Percentiles rank a stretch among this genome's conserved stretches.
These are phyloP conservation scores for Odontomyia ornata DNA, from an alignment of 2,888 invertebrate species.

Conservation along the genomic window DNA sequence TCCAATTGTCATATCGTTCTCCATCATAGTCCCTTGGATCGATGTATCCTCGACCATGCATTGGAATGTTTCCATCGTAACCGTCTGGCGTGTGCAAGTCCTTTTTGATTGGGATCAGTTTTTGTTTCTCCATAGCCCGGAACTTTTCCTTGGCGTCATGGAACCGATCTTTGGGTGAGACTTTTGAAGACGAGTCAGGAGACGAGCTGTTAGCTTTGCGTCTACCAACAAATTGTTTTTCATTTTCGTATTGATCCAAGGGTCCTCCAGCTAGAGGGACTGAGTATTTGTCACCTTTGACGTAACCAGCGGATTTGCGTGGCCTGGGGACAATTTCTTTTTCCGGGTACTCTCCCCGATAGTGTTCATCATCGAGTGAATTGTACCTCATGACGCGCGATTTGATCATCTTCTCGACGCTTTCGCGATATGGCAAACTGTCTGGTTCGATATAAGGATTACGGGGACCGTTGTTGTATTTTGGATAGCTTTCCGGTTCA, in stretches of 20 bases:
- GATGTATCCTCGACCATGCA: constrained; percentile 55
- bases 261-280: constrained; percentile 43
- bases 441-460: constrained; percentile 64
- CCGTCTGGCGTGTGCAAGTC: background rate
- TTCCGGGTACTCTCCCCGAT: constrained; percentile 32
- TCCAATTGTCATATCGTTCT: constrained; percentile 59
- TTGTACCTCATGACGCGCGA: constrained; percentile 63
- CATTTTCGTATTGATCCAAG: constrained; percentile 52
- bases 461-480: constrained; percentile 58
- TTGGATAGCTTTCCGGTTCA: constrained; percentile 54
- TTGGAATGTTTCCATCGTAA: constrained; percentile 49
- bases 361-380: constrained; percentile 54
- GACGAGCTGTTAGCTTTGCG: constrained; percentile 47
- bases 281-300: constrained; percentile 31
- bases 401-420: constrained; percentile 64
- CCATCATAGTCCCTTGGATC: constrained; percentile 53
- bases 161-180: constrained; percentile 81
- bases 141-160: constrained; percentile 89
- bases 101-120: constrained; percentile 20
- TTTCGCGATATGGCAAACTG: constrained; percentile 63
- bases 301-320: background rate
- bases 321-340: constrained; percentile 24
- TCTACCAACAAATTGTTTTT: constrained; percentile 52
- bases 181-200: constrained; percentile 49
- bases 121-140: constrained; percentile 72